phyloP scores from a whole-genome alignment of 2,797 vertebrate genomes.

The Adrianichthys oophorus region DNA sequence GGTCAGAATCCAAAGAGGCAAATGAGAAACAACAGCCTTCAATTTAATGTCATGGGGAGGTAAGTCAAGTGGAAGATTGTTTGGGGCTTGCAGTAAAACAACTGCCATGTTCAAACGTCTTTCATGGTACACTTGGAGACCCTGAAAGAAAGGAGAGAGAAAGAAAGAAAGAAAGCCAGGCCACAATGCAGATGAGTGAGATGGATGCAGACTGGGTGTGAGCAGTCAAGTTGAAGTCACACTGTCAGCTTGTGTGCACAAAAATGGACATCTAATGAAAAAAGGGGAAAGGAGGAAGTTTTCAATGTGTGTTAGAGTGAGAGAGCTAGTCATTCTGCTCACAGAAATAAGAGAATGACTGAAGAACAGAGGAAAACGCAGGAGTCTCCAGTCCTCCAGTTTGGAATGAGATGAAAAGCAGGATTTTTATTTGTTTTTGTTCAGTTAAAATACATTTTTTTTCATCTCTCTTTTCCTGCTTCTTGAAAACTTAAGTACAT shows the following conservation, averaged over 20 bases:
- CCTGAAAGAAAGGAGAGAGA: conserved; percentile 9
- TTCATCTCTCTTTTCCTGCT: background rate
- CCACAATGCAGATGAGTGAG: background rate
- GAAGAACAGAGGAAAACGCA: conserved; percentile 25
- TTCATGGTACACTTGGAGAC: background rate
- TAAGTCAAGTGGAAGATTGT: conserved; percentile 14
- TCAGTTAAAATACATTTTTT: background rate
- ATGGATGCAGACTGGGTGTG: conserved; percentile 1
- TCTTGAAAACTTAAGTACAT: background rate
- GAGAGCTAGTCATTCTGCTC: conserved; percentile 27
- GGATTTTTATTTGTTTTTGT: background rate
- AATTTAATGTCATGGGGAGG: conserved; percentile 31
- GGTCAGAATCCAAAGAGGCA: conserved; percentile 27
- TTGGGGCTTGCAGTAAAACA: conserved; percentile 3
- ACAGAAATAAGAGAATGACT: conserved; percentile 4
- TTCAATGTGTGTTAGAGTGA: conserved; percentile 27
- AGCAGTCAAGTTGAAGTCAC: conserved; percentile 18
- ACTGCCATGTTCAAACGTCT: conserved; percentile 3
- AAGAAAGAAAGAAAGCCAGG: background rate
- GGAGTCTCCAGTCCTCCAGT: conserved; percentile 25
- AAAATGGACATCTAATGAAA: conserved; percentile 1
- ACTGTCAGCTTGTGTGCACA: conserved; percentile 1
- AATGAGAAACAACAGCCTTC: conserved; percentile 19
- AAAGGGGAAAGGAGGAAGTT: conserved; percentile 8
- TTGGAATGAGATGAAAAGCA: background rate